Evolutionary conservation across 1,140 invertebrate species (phyloP).

Genomic region (Rhopalosiphum maidis): DNA sequence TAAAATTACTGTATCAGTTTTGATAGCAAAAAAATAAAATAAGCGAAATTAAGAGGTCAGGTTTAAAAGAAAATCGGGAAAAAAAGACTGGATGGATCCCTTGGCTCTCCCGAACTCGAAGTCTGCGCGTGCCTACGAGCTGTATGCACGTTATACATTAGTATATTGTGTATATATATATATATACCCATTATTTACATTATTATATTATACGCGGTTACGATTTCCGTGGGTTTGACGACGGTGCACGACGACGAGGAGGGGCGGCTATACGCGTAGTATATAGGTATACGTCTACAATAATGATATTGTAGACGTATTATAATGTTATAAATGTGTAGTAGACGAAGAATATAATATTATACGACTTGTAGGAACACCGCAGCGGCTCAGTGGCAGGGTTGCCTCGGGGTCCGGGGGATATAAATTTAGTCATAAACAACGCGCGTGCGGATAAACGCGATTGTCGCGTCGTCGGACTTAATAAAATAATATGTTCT

Average conservation of each 20-base stretch:
- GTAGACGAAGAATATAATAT: background rate
- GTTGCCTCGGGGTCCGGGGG: background rate
- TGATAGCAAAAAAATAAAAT: too few species aligned
- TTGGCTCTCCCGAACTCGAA: too few species aligned
- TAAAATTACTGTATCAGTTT: too few species aligned
- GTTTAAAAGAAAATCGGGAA: too few species aligned
- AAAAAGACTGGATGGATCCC: too few species aligned
- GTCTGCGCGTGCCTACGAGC: too few species aligned
- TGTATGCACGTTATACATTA: too few species aligned
- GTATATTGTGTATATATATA: too few species aligned
- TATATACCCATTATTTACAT: background rate
- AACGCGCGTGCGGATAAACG: background rate
- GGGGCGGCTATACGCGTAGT: too few species aligned
- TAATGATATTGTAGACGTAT: background rate
- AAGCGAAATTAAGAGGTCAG: too few species aligned
- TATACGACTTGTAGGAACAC: background rate
- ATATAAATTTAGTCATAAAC: background rate
- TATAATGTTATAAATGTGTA: too few species aligned
- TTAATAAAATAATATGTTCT: background rate
- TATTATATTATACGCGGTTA: background rate
- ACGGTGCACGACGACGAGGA: background rate
- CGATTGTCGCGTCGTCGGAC: background rate
- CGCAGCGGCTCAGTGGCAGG: background rate
- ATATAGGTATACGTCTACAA: background rate
- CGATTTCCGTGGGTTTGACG: background rate